These are phyloP conservation scores for Prinia subflava DNA, from an alignment of 2,113 vertebrate genomes.

Conservation along the genomic window DNA sequence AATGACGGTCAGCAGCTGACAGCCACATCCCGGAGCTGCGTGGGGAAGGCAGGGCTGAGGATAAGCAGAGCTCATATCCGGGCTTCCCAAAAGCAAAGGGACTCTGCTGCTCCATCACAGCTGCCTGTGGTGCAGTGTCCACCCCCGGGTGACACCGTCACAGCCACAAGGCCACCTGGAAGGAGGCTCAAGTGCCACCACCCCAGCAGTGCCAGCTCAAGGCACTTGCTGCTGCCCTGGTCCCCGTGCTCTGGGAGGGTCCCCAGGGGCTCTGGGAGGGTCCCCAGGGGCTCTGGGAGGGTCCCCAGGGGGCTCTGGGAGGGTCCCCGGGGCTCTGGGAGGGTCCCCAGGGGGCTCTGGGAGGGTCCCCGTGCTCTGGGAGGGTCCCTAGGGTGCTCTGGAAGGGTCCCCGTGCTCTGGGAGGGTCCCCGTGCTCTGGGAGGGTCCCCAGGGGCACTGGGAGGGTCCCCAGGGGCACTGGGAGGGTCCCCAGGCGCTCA, in stretches of 20 bases:
- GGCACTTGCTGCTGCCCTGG: background rate
- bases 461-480: background rate
- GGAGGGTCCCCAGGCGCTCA: background rate
- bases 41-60: background rate
- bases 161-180: background rate
- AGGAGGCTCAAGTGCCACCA: background rate
- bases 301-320: background rate
- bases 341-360: too few relatives aligned
- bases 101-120: background rate
- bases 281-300: too few relatives aligned
- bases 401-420: background rate
- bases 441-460: background rate
- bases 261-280: too few relatives aligned
- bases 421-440: too few relatives aligned
- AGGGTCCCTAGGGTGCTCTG: background rate
- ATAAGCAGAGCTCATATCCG: background rate
- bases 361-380: background rate
- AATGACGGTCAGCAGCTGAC: background rate
- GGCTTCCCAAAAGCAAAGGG: background rate
- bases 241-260: background rate
- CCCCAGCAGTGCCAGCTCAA: background rate
- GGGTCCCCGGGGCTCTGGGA: too few relatives aligned
- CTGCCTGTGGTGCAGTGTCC: background rate
- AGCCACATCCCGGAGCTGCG: background rate
- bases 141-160: background rate